Evolutionary conservation across 2,113 vertebrate genomes (phyloP).

Genomic region (Zeus faber): DNA sequence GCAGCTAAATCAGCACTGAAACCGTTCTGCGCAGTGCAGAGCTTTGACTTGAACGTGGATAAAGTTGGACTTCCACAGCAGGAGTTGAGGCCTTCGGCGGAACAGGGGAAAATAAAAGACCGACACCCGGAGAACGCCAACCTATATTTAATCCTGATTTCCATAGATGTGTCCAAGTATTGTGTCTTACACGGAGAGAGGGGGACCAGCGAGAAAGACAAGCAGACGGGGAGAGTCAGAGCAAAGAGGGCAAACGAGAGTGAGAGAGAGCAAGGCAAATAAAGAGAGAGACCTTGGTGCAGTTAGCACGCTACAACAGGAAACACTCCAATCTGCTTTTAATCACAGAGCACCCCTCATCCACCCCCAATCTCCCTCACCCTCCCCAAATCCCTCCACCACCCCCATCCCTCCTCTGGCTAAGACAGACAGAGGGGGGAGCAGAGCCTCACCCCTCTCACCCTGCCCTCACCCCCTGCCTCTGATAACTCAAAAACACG

Average conservation of each 20-base stretch:
- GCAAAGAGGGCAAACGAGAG: conserved; percentile 43
- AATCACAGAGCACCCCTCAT: conserved; percentile 75
- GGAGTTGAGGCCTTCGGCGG: neutral
- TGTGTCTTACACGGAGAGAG: conserved; percentile 31
- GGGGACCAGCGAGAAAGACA: conserved; percentile 44
- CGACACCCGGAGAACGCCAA: neutral
- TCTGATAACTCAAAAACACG: conserved; percentile 16
- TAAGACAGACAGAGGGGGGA: conserved; percentile 19
- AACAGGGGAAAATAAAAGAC: neutral
- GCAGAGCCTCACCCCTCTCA: conserved; percentile 35
- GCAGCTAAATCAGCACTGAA: too few relatives aligned
- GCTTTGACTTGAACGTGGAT: too few relatives aligned
- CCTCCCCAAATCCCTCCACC: conserved; percentile 54
- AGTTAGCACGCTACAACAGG: conserved; percentile 79
- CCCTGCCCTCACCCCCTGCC: conserved; percentile 34
- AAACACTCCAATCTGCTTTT: conserved; percentile 87
- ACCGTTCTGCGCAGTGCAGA: too few relatives aligned
- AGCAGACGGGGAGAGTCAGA: conserved; percentile 27
- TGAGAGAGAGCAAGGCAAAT: conserved; percentile 30
- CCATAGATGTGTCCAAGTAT: conserved; percentile 58
- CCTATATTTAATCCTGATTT: conserved; percentile 44
- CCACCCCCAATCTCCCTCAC: conserved; percentile 24
- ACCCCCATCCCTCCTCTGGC: conserved; percentile 23
- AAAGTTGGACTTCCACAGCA: neutral
- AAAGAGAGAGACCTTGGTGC: conserved; percentile 41